Evolutionary conservation across 2,113 vertebrate species (phyloP).

Genomic region (Amazona guildingii): DNA sequence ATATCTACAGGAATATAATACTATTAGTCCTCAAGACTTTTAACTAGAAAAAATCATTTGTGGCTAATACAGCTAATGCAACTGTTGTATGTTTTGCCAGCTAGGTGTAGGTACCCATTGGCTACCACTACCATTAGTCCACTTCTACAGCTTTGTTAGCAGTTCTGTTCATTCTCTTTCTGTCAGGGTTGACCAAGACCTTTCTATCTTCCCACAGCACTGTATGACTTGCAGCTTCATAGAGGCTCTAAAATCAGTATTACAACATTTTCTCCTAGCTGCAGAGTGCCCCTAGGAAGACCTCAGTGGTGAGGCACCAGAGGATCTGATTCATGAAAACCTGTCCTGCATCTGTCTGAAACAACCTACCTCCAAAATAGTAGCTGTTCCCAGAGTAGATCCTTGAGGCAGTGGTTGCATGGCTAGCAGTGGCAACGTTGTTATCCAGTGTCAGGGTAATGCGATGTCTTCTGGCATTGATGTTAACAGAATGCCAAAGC

Average conservation of each 20-base stretch:
- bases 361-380: constrained; percentile 88
- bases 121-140: not conserved
- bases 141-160: not conserved
- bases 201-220: not conserved
- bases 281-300: not conserved
- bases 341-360: not conserved
- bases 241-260: not conserved
- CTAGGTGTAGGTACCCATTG: not conserved
- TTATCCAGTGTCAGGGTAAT: constrained; percentile 86
- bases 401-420: constrained; percentile 74
- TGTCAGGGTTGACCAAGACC: not conserved
- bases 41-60: not conserved
- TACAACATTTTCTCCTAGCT: not conserved
- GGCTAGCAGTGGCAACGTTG: constrained; percentile 77
- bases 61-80: not conserved
- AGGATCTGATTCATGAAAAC: not conserved
- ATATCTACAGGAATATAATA: not conserved
- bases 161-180: not conserved
- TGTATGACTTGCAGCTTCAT: not conserved
- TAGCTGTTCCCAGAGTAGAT: constrained; percentile 84
- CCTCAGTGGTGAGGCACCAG: not conserved
- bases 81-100: not conserved
- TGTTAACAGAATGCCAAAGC: constrained; percentile 89
- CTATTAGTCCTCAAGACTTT: not conserved
- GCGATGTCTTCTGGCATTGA: constrained; percentile 83